Evolutionary conservation across 2,888 invertebrate genomes (phyloP), one percentile per base, ranked within the genome.

Genomic region (Polydesmus complanatus): DNA sequence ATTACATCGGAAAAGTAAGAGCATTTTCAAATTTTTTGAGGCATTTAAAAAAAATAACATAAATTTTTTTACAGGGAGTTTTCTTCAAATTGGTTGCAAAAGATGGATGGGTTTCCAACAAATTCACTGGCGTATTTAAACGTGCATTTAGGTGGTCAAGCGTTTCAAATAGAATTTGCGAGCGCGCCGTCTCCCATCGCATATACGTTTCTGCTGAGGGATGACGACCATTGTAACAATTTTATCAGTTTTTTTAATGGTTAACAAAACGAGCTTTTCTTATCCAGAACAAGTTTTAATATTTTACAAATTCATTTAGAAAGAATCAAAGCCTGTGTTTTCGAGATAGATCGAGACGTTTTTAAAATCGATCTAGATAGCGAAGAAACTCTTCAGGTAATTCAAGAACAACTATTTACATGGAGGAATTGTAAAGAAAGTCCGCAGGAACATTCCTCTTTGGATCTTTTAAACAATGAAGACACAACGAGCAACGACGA

Each of bases 141-240:
- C 19, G 37, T 53, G 3, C 58, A 56, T 37, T 52, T 61, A 11
- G 61, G 58, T 26, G 56, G 27, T 27, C 63, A 63, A 51, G 61
- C 53, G 3, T 61, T 63, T 51, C 37, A 54, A 19, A 8, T 63
- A 2, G 63, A 63, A 50, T 63, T 63, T 50, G 55, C 50, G 14
- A 54, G 48, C 5, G 52, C 56, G 23, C 52, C 56, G n/a, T 37
- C 26, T 21, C 27, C 57, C 11, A n/a, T n/a, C 27, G 54, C 49
- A 22, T 63, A 54, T 51, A 48, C 57, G 8, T 25, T 63, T 49
- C 19, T 63, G 22, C 23, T 61, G 21, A 26, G 63, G 21, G 63
- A 63, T 56, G 58, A 61, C 2, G 58, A 58, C 48, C 61, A 56
- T 19, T 61, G 61, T 27, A 63, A 61, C 49, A 54, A 48, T 21